phyloP scores from a whole-genome alignment of 2,888 invertebrate genomes.

The Acleris laterana region DNA sequence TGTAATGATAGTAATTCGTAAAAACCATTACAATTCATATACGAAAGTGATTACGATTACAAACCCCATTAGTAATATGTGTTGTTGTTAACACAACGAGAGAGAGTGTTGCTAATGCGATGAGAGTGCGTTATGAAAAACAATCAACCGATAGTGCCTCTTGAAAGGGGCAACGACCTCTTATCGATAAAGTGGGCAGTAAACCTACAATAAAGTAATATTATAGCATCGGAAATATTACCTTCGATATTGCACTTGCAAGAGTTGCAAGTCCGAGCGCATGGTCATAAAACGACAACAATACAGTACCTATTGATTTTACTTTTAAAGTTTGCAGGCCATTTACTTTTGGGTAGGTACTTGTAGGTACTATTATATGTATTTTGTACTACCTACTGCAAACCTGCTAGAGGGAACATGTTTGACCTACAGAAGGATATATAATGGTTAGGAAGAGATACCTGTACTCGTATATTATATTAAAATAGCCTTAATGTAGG shows the following conservation, averaged over 20 bases:
- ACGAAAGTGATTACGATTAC: conserved; percentile 9
- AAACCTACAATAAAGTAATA: not conserved
- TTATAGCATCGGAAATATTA: conserved; percentile 1
- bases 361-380: too few relatives aligned
- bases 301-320: not conserved
- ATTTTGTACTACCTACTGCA: too few relatives aligned
- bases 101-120: not conserved
- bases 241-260: too few relatives aligned
- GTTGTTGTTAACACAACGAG: not conserved
- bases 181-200: conserved; percentile 22
- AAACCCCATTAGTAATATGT: not conserved
- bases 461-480: too few relatives aligned
- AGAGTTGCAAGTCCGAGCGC: not conserved
- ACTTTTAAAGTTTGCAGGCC: not conserved
- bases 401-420: too few relatives aligned
- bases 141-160: conserved; percentile 14
- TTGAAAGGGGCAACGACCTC: conserved; percentile 31
- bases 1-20: too few relatives aligned
- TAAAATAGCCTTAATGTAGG: too few relatives aligned
- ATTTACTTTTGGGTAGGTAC: not conserved
- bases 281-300: not conserved
- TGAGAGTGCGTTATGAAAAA: conserved; percentile 21
- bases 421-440: too few relatives aligned
- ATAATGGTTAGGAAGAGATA: too few relatives aligned
- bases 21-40: not conserved